Evolutionary conservation across 2,888 invertebrate genomes (phyloP), one percentile per base, ranked within the genome.

Genomic region (Cyaniris semiargus): DNA sequence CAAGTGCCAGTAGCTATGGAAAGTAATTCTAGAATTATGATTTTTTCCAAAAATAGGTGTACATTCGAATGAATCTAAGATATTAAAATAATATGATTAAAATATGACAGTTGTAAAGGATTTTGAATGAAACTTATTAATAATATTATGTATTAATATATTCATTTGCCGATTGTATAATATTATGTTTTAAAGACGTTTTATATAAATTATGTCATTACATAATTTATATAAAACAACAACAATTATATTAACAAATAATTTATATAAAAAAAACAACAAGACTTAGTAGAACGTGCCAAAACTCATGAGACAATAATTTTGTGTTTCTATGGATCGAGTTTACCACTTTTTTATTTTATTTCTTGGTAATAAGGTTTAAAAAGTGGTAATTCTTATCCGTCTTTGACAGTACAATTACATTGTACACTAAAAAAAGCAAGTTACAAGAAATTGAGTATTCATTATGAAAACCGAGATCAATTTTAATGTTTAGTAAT

Each of bases 1-100:
- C 90, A 1, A 86, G 87, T 56, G 85, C 89, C 0, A 83, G 88
- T 44, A 85, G 89, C 80, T 89, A 92, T 82, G 88, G 89, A 8
- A 86, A 88, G 78, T 83, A 77, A 77, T 27, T 18, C 66, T 66
- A 27, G 15, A 27, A 66, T 66, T 66, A 13, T 23, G 21, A 21
- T 21, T n/a, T n/a, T n/a, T n/a, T 10, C 58, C 3, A 21, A 58
- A n/a, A 58, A 1, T 58, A 58, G 21, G 58, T 10, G 21, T 8
- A 23, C 6, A 60, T 4, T 4, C 18, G 18, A 38, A 44, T 6
- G 10, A 8, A 23, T 58, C n/a, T n/a, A n/a, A 56, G 38, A 13
- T 38, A n/a, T n/a, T n/a, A n/a, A n/a, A n/a, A n/a, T n/a, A n/a
- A n/a, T n/a, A n/a, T n/a, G n/a, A n/a, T n/a, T n/a, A n/a, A 60